Base-by-base conservation (phyloP, 2,113 vertebrate species). In the Coturnix japonica region DNA sequence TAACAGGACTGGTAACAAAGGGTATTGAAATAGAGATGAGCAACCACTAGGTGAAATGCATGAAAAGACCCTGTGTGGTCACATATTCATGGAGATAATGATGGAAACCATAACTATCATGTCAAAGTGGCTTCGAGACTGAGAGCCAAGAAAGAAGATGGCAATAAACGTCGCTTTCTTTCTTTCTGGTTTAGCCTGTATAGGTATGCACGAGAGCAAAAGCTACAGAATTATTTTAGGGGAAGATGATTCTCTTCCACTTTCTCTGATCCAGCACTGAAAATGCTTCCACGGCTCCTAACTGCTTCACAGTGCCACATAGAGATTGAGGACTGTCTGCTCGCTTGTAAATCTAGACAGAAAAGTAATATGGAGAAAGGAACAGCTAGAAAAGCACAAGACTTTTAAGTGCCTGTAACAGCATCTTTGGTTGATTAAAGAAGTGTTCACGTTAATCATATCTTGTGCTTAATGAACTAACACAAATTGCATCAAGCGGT, bases 381-480 rank as follows among this genome's bases (percentile, higher is more conserved):
- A 49, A 22, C 39, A 77, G 61, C 64, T 49, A 82, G 2, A 28
- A 74, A 37, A 22, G 13, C 51, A 82, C 21, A 8, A 44, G 57
- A 43, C 46, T 81, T 70, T 81, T 44, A 71, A 91, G 65, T 70
- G 61, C 13, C 67, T 85, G 31, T 49, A 72, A 26, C 73, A 94
- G 37, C 56, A 72, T 31, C 61, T 44, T 19, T 53, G 69, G 49
- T 63, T 87, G 78, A 72, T 81, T 77, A 78, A 37, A 51, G 57
- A 33, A 91, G 61, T 28, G 63, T n/a, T 94, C 77, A 25, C 22
- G 44, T 82, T 94, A 74, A 85, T 95, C 76, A 69, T n/a, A 64
- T 33, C 78, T 67, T 39, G 47, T 82, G 82, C 73, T 66, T 95
- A 87, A 95, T 49, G 92, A 93, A 74, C 64, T 91, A 53, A 74